These are phyloP conservation scores for Amblyopsis rosae DNA, from an alignment of 2,113 vertebrate genomes.

Conservation along the genomic window DNA sequence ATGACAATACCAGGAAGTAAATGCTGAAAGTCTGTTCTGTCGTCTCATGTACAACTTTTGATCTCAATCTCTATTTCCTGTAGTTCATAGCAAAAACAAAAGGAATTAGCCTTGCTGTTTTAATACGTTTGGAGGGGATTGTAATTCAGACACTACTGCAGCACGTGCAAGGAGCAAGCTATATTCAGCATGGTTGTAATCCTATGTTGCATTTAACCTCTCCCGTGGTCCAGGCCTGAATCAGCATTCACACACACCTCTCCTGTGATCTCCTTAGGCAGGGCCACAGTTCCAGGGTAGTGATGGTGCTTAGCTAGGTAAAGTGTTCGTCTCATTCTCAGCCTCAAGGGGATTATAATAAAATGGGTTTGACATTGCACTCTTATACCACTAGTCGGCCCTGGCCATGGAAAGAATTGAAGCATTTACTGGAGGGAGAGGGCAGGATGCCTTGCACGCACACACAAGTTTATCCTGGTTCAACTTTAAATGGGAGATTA, in stretches of 20 bases:
- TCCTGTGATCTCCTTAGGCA: conserved; percentile 42
- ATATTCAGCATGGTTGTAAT: conserved; percentile 29
- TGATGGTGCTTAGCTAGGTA: conserved; percentile 41
- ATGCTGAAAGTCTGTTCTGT: too few species aligned
- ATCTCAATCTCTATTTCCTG: too few species aligned
- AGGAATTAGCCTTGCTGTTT: too few species aligned
- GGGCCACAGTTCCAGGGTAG: conserved; percentile 44
- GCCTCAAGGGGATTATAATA: conserved; percentile 47
- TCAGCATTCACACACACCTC: conserved; percentile 48
- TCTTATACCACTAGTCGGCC: conserved; percentile 16
- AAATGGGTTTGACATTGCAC: conserved; percentile 28
- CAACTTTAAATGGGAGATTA: neutral
- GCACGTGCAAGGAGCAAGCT: conserved; percentile 21
- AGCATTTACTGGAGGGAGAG: conserved; percentile 20
- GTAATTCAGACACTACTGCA: conserved; percentile 5
- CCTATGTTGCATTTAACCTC: conserved; percentile 45
- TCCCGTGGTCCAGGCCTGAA: conserved; percentile 51
- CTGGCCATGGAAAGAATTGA: conserved; percentile 24
- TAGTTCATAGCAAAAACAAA: too few species aligned
- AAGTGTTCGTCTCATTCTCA: conserved; percentile 28
- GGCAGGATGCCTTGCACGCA: conserved; percentile 1
- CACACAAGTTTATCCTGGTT: neutral
- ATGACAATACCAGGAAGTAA: too few species aligned
- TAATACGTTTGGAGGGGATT: too few species aligned
- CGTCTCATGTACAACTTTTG: too few species aligned